Evolutionary conservation across 1,140 invertebrate genomes (phyloP).

Genomic region (Wasmannia auropunctata): DNA sequence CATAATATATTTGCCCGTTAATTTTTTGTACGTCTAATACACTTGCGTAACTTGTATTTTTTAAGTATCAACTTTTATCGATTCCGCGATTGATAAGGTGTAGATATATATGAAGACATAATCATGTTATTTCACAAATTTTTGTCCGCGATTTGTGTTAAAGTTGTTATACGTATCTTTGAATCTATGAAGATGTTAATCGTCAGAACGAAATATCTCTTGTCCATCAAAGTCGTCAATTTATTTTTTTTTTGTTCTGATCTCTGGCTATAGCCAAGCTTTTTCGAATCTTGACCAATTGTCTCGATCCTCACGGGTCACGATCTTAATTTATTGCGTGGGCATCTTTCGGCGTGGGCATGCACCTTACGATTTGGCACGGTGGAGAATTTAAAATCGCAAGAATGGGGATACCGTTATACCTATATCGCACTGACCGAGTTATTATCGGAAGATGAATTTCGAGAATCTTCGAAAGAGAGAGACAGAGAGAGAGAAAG

Average conservation of each 20-base stretch:
- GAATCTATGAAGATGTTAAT: background rate
- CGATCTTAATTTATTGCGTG: conserved; percentile 45
- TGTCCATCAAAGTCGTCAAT: background rate
- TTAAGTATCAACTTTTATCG: background rate
- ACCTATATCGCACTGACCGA: background rate
- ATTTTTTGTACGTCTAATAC: background rate
- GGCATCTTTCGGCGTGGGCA: background rate
- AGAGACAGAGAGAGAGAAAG: too few relatives aligned
- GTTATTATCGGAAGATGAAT: conserved; percentile 20
- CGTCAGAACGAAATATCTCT: background rate
- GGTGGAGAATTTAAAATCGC: conserved; percentile 21
- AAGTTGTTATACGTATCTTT: background rate
- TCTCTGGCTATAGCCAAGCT: background rate
- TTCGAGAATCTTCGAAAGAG: background rate
- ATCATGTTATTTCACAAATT: background rate
- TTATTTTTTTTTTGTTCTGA: background rate
- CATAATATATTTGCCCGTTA: background rate
- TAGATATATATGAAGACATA: background rate
- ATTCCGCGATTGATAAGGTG: background rate
- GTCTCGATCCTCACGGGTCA: background rate
- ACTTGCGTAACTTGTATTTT: background rate
- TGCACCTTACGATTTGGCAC: conserved; percentile 52
- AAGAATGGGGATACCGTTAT: conserved; percentile 10
- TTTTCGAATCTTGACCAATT: conserved; percentile 15
- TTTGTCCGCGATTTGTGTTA: background rate